Evolutionary conservation across 1,140 invertebrate species (phyloP), one percentile per base, ranked within the genome.

Genomic region (Microplitis mediator): DNA sequence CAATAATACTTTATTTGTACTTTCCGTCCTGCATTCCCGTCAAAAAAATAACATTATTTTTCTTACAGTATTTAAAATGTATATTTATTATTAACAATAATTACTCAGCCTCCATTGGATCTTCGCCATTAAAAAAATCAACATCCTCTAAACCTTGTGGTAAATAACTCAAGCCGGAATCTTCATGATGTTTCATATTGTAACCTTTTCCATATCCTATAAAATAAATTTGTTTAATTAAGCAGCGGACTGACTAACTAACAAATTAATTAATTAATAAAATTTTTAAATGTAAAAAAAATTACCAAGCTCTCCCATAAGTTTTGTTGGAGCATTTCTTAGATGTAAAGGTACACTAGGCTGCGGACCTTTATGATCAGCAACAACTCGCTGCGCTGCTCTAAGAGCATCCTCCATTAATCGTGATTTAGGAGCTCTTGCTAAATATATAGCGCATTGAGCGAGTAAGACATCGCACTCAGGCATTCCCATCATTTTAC

Each of bases 401-500:
- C 85, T 87, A 75, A 94, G 87, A 2, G 93, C 93, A 70, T 88
- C 77, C 79, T 94, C 92, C 60, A 92, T 91, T 77, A 94, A 90
- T 54, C 88, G 85, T 11, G 93, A 94, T 82, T 95, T 95, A 6
- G 92, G 90, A 13, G 94, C 93, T 78, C 92, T 87, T 0, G 94
- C 92, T 16, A 96, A 84, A 82, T 95, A 92, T 23, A 92, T 91
- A 31, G 91, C 91, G 78, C 92, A 93, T 79, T 95, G 93, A 3
- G 92, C 92, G 11, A 96, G 82, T 35, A 93, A 81, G 11, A 95
- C 91, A 83, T 94, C 91, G 82, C 92, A 92, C 78, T 95, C 94
- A 0, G 94, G 94, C 92, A 93, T 93, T 14, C 94, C 94, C 31
- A 96, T 88, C 71, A 93, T 88, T 85, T 95, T 93, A 79, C 93